phyloP scores from a whole-genome alignment of 2,888 invertebrate genomes.

The Epinotia demarniana region DNA sequence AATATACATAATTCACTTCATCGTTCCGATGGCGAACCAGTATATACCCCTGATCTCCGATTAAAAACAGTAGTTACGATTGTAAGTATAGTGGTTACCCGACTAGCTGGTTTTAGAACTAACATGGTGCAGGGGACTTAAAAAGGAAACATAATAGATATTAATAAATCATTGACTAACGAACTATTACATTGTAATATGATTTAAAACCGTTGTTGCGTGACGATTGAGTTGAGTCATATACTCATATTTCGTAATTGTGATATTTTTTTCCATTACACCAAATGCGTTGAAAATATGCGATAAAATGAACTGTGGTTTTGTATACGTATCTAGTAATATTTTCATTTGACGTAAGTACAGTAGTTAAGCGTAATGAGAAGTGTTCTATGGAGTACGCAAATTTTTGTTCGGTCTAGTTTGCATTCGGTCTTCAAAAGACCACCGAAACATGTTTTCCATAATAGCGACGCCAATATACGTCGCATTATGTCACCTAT shows the following conservation, averaged over 20 bases:
- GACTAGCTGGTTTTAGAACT: neutral
- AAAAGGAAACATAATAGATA: neutral
- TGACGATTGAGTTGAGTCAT: neutral
- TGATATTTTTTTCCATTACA: neutral
- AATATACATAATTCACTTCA: no score
- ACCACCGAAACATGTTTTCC: neutral
- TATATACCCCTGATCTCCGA: neutral
- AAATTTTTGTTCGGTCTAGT: neutral
- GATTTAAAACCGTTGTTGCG: neutral
- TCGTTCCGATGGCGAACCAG: neutral
- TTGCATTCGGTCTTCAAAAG: neutral
- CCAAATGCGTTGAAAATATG: neutral
- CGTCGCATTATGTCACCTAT: constrained; percentile 11
- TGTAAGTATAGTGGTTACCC: neutral
- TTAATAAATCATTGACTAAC: constrained; percentile 16
- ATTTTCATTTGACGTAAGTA: no score
- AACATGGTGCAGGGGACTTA: neutral
- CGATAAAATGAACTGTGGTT: neutral
- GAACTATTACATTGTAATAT: neutral
- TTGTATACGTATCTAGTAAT: neutral
- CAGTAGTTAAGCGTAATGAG: no score
- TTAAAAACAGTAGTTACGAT: neutral
- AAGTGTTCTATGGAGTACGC: no score
- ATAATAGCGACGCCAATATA: neutral
- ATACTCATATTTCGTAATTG: constrained; percentile 10